Base-by-base conservation (phyloP, 2,888 invertebrate species). In the Cremastobaeus sp. region DNA sequence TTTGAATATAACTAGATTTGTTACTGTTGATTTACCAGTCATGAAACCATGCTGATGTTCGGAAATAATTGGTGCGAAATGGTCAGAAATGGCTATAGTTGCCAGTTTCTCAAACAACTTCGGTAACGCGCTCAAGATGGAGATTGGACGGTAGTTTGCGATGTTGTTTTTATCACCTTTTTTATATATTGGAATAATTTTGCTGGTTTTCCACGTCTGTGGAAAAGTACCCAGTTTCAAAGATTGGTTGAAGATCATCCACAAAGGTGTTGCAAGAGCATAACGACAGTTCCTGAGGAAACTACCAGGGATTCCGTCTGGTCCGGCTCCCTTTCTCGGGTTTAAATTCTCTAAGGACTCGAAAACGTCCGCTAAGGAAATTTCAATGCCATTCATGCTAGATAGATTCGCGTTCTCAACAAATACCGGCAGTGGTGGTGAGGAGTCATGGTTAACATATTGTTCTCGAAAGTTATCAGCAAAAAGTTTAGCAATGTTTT, bases 151-250 rank as follows among this genome's bases (percentile, higher is more conserved):
- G n/a, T 30, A 30, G 9, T 30, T 30, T 2, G 30, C 3, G 9
- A 30, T 9, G n/a, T n/a, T n/a, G n/a, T n/a, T n/a, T 28, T 45
- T 57, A 28, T 39, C 15, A 12, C 30, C 43, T 20, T 20, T 39
- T 28, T 71, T 71, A 12, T 30, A 34, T 28, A 71, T 52, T 4
- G 65, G 64, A 18, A 20, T 28, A 3, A 71, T 35, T n/a, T 15
- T 59, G 8, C 50, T 25, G 1, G 18, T n/a, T 14, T 69, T 69
- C 60, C 52, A 69, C 1, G 17, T 2, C 4, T 17, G 6, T 1
- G 52, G 50, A 12, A 69, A 17, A 6, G 9, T 20, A n/a, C 69
- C 69, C n/a, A 8, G n/a, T 8, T 34, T 9, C 2, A 69, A 11
- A 1, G 69, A 52, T 5, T 34, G 11, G 30, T 30, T 30, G 30